Evolutionary conservation across 1,140 invertebrate genomes (phyloP), one percentile per base, ranked within the genome.

Genomic region (Drosophila ficusphila): DNA sequence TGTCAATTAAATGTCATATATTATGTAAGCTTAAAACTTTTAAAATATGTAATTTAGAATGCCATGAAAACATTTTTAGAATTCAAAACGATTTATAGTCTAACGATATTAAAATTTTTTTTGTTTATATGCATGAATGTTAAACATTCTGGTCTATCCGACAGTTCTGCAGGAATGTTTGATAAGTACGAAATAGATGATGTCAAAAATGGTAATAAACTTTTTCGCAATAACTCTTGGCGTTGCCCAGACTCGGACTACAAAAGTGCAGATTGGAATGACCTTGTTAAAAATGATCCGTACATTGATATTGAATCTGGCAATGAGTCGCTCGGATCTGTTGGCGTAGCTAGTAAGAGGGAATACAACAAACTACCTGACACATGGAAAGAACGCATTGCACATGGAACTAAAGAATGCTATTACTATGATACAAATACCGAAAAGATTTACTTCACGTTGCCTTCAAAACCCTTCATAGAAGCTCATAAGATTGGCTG

Each of bases 401-500:
- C n/a, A 1, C 19, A 7, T 19, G 14, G 1, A 12, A 51, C 18
- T 8, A 44, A 44, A n/a, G 41, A 44, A 3, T 6, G 21, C 31
- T 51, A 51, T 12, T 36, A 36, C 18, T 51, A 23, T 19, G 31
- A 51, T n/a, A 36, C 33, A 34, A 21, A 4, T 19, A 51, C 19
- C 11, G 5, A 9, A 2, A 51, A 36, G 12, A n/a, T 51, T 4
- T 9, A 36, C 2, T 34, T 12, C 3, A 21, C 7, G 12, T 9
- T 51, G 19, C 48, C 48, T 12, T 8, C 31, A 1, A 23, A 11
- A 2, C 4, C 9, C n/a, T 5, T 8, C 6, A 6, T 6, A 8
- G 27, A 23, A 11, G 11, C 6, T 21, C 4, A 16, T 1, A n/a
- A 27, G 3, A 7, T 12, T 7, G 21, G 7, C 6, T 25, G 21